These are phyloP conservation scores for Cryptoblepharus egeriae DNA, from an alignment of 2,797 vertebrate genomes.

Conservation along the genomic window DNA sequence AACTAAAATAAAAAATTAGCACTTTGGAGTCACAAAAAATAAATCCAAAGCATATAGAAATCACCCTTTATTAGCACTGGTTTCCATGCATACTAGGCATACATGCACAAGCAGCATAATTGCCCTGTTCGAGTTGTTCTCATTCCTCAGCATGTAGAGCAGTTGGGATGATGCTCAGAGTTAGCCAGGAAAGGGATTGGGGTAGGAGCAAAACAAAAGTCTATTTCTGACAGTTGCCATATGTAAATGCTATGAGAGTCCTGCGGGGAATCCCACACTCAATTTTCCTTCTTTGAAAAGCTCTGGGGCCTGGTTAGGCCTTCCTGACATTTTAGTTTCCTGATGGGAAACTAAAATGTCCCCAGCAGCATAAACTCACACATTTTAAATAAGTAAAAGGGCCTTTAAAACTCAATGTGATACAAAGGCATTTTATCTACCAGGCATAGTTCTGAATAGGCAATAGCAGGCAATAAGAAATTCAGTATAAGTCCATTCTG, in stretches of 20 bases:
- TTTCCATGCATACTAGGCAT: no score
- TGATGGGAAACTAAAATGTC: conserved; percentile 49
- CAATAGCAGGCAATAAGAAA: conserved; percentile 51
- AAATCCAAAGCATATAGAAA: background rate
- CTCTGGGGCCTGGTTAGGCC: conserved; percentile 46
- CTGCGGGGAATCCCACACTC: conserved; percentile 44
- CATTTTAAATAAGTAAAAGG: conserved; percentile 49
- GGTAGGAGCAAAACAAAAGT: conserved; percentile 14
- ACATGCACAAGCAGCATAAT: no score
- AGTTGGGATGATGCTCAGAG: conserved; percentile 37
- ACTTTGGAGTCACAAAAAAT: no score
- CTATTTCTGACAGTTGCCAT: conserved; percentile 30
- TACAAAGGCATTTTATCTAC: conserved; percentile 52
- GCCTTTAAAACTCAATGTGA: conserved; percentile 46
- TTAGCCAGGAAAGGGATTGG: background rate
- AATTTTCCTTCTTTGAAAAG: conserved; percentile 49
- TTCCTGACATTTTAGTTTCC: conserved; percentile 58
- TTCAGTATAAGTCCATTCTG: conserved; percentile 40
- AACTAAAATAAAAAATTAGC: no score
- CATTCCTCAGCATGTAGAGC: conserved; percentile 42
- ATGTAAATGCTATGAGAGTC: conserved; percentile 14
- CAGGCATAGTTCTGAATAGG: conserved; percentile 55
- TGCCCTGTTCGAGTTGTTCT: conserved; percentile 8
- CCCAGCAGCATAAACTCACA: conserved; percentile 31
- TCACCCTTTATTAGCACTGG: background rate